Conservation (phyloP, 2,113 vertebrate species). For the Rafetus swinhoei region DNA sequence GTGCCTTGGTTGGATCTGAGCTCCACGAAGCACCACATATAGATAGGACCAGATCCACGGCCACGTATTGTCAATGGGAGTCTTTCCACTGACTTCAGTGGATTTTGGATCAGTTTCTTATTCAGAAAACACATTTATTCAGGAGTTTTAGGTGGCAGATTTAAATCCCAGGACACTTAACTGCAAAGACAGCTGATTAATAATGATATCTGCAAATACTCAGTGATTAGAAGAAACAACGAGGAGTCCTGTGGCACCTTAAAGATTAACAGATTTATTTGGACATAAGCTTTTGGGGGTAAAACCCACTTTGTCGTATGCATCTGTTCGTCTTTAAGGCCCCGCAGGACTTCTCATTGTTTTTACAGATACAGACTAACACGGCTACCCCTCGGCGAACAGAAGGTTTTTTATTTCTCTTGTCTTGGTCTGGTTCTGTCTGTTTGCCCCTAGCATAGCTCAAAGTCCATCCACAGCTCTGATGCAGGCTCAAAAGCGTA, state of each 20-base stretch:
- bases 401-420: fast-evolving
- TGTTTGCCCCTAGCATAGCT: not conserved
- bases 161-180: not conserved
- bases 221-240: not conserved
- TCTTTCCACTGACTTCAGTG: not conserved
- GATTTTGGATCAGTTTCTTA: not conserved
- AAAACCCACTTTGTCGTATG: no score
- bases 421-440: fast-evolving
- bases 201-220: not conserved
- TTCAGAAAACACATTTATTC: not conserved
- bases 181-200: fast-evolving
- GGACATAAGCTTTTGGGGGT: no score
- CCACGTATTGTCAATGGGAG: not conserved
- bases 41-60: not conserved
- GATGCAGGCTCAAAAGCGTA: not conserved
- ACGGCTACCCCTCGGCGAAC: not conserved
- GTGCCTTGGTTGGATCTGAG: not conserved
- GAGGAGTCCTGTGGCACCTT: no score
- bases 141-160: not conserved
- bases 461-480: not conserved
- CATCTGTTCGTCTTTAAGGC: no score
- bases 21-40: not conserved
- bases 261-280: no score
- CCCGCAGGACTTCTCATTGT: no score
- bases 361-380: no score